Conservation (phyloP, 2,888 invertebrate species). For the Caenorhabditis plicata region DNA sequence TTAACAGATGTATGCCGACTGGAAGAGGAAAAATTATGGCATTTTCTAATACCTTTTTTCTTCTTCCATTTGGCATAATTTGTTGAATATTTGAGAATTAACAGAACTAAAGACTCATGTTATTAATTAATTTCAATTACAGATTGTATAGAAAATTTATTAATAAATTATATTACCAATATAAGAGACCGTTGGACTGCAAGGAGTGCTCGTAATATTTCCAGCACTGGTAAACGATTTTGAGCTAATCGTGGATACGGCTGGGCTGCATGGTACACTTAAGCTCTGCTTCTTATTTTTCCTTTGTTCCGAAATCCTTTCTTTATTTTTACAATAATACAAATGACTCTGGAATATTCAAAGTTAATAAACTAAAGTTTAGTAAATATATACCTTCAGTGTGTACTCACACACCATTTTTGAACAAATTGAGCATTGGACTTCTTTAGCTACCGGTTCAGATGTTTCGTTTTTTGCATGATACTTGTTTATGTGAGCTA, state of each 20-base stretch:
- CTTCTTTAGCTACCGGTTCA: not conserved
- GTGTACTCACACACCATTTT: not conserved
- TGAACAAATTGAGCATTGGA: constrained; percentile 6
- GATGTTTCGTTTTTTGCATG: not conserved
- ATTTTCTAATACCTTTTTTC: too few relatives aligned
- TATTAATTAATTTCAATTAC: not conserved
- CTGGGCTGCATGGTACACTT: constrained; percentile 21
- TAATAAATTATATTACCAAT: too few relatives aligned
- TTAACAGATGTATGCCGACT: too few relatives aligned
- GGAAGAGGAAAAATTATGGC: too few relatives aligned
- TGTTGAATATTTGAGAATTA: not conserved
- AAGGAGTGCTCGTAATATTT: constrained; percentile 3
- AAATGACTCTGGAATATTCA: constrained; percentile 14
- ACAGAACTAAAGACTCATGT: not conserved
- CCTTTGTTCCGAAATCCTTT: constrained; percentile 4
- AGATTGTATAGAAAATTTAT: too few relatives aligned
- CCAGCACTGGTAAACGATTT: constrained; percentile 12
- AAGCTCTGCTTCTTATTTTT: constrained; percentile 7
- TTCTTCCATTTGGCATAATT: too few relatives aligned
- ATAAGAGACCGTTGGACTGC: constrained; percentile 12
- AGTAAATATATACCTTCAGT: not conserved
- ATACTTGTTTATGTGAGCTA: constrained; percentile 4
- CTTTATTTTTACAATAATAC: constrained; percentile 36
- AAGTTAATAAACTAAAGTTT: not conserved
- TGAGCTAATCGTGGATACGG: constrained; percentile 11